Conservation (phyloP, 2,113 vertebrate genomes). For the Lophius piscatorius region DNA sequence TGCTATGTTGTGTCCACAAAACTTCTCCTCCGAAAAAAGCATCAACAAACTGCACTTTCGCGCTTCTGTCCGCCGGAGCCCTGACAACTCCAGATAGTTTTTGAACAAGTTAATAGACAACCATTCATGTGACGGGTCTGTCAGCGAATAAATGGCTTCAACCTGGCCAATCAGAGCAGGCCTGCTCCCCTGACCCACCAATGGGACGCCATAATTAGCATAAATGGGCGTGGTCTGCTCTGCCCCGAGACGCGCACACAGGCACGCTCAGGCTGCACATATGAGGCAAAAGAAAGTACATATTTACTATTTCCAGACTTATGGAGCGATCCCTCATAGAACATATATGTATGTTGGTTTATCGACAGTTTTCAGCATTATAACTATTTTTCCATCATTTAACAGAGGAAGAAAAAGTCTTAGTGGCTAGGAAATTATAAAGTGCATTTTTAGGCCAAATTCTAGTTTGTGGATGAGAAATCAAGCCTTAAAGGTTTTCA, state of each 20-base stretch:
- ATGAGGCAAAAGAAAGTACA: slow-evolving; percentile 84
- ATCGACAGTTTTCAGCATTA: not conserved
- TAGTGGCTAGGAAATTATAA: not conserved
- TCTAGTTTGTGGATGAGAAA: no score
- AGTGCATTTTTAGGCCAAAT: no score
- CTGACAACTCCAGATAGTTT: slow-evolving; percentile 99
- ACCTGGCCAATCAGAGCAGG: slow-evolving; percentile 91
- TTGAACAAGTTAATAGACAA: slow-evolving; percentile 99
- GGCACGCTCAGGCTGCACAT: slow-evolving; percentile 68
- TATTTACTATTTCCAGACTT: slow-evolving; percentile 85
- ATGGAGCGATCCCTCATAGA: slow-evolving; percentile 79
- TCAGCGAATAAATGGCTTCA: slow-evolving; percentile 98
- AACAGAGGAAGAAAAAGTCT: not conserved
- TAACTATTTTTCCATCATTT: not conserved
- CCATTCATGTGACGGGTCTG: slow-evolving; percentile 99
- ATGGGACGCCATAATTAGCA: slow-evolving; percentile 83
- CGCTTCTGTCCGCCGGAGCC: slow-evolving; percentile 86
- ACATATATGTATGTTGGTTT: not conserved
- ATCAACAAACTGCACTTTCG: slow-evolving; percentile 91
- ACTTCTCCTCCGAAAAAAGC: slow-evolving; percentile 82
- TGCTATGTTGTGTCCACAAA: slow-evolving; percentile 79
- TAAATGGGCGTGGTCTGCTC: slow-evolving; percentile 88
- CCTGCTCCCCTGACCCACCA: slow-evolving; percentile 81
- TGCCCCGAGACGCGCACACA: slow-evolving; percentile 39
- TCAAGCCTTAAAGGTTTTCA: no score